Conservation (phyloP, 2,113 vertebrate species). For the Alectura lathami region DNA sequence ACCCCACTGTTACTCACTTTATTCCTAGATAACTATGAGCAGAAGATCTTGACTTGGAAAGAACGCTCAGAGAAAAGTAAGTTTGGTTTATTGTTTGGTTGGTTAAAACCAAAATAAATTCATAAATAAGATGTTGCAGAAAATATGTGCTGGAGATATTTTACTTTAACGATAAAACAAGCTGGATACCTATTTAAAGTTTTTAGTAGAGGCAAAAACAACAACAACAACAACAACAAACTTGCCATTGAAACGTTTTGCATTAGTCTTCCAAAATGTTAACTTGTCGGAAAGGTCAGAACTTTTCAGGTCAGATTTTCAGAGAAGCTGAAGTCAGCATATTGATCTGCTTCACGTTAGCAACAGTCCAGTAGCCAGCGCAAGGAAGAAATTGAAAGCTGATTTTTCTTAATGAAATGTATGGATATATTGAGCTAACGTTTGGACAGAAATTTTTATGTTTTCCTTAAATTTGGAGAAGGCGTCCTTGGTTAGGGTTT, state of each 20-base stretch:
- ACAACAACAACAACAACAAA: not conserved
- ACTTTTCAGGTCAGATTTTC: not conserved
- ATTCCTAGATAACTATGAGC: not conserved
- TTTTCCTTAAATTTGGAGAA: not conserved
- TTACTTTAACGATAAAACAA: not conserved
- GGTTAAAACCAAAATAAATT: not conserved
- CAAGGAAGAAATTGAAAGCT: not conserved
- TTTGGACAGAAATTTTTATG: not conserved
- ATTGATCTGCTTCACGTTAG: not conserved
- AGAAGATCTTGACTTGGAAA: not conserved
- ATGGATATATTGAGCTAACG: not conserved
- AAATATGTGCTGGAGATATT: not conserved
- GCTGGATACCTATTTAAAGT: not conserved
- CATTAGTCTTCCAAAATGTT: not conserved
- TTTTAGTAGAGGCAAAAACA: not conserved
- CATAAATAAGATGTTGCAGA: not conserved
- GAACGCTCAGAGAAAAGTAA: not conserved
- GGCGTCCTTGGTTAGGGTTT: not conserved
- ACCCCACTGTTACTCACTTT: fast-evolving
- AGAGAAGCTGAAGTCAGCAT: not conserved
- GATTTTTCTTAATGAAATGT: not conserved
- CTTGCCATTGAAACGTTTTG: not conserved
- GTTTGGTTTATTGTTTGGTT: not conserved
- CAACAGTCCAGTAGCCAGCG: fast-evolving
- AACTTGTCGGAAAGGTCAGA: not conserved